Evolutionary conservation across 2,888 invertebrate genomes (phyloP), one percentile per base, ranked within the genome.

Genomic region (Acronicta alni): DNA sequence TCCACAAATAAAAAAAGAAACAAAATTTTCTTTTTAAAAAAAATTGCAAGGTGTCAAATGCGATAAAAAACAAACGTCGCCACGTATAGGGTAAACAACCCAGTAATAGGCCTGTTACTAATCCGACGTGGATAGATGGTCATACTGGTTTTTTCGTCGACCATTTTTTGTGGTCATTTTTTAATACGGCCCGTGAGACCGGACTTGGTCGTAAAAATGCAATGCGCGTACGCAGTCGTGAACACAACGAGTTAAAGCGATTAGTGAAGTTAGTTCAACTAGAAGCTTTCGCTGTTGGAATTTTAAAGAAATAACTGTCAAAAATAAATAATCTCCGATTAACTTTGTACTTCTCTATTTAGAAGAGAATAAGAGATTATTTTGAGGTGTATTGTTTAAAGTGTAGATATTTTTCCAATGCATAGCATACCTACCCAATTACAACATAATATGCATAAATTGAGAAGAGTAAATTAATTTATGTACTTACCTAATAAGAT

Each of bases 151-250:
- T 86, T 83, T 84, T 79, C 74, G 73, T 75, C 78, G 77, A 72
- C 76, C 75, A 78, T 83, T 89, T 89, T 89, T 87, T 88, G 81
- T 84, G 72, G 64, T 78, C 70, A 72, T 84, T 85, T 82, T 83
- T 79, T 72, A 79, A 84, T 57, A 80, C 73, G 64, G 73, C 77
- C 79, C 85, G 84, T 86, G 83, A 68, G 86, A 87, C 82, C 83
- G 79, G 80, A 75, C 75, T 70, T 53, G 70, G 67, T 70, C 80
- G 76, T 86, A 83, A 84, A 88, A 87, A 88, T 89, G 88, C 88
- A 86, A 85, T 75, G 79, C 80, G 80, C 85, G 86, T 85, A 82
- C 75, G 67, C 66, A 67, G 56, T 62, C 67, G 67, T 65, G 71
- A 68, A 74, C 72, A 70, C 72, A 65, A 72, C 68, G 62, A 72